phyloP scores from a whole-genome alignment of 2,797 vertebrate species.

The Toxotes lorentzi region DNA sequence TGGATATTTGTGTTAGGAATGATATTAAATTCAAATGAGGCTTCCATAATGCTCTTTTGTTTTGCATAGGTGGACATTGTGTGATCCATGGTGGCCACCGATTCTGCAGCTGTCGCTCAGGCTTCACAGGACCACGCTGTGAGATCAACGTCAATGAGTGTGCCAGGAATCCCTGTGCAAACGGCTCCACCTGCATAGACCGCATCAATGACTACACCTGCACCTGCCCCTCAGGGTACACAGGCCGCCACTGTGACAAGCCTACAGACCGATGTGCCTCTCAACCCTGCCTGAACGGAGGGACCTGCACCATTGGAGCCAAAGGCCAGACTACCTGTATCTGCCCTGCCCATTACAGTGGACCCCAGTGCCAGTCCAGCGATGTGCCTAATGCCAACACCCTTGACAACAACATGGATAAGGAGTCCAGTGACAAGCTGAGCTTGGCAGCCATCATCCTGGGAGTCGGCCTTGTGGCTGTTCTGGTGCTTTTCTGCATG shows the following conservation, averaged over 20 bases:
- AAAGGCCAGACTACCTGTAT: constrained; percentile 83
- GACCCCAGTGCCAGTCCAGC: constrained; percentile 87
- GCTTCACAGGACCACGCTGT: constrained; percentile 92
- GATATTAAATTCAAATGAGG: neutral
- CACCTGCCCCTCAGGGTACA: constrained; percentile 90
- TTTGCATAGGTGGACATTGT: constrained; percentile 90
- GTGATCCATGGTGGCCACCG: constrained; percentile 84
- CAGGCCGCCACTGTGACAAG: constrained; percentile 91
- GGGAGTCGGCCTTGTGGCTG: constrained; percentile 90
- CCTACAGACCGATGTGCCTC: constrained; percentile 84
- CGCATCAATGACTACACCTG: constrained; percentile 90
- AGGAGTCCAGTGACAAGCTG: constrained; percentile 77
- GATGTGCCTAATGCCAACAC: constrained; percentile 52
- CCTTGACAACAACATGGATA: constrained; percentile 49
- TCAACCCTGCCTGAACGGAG: constrained; percentile 91
- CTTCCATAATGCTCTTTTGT: constrained; percentile 18
- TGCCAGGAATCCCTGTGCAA: constrained; percentile 86
- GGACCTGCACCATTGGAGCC: constrained; percentile 84
- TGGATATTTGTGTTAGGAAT: neutral
- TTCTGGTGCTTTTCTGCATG: constrained; percentile 92
- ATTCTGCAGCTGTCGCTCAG: constrained; percentile 91
- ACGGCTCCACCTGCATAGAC: constrained; percentile 94
- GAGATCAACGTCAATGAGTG: constrained; percentile 90
- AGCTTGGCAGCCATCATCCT: constrained; percentile 91
- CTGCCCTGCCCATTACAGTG: constrained; percentile 89